Conservation (phyloP, 2,888 invertebrate species). For the Chalcis sispes region DNA sequence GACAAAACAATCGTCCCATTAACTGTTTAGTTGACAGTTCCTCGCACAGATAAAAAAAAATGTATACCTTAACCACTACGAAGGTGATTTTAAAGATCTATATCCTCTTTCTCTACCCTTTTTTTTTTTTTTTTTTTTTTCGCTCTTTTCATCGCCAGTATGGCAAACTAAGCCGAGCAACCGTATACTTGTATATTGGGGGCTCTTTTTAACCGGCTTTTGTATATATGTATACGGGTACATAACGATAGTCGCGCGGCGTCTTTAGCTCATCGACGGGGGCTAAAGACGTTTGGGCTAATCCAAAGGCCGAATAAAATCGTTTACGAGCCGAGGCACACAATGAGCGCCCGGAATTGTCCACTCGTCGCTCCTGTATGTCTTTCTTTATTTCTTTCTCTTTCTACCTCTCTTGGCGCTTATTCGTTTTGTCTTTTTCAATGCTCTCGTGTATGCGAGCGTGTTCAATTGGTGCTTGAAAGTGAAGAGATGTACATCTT, state of each 20-base stretch:
- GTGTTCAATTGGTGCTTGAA: too few relatives aligned
- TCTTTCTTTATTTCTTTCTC: too few relatives aligned
- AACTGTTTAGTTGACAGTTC: conserved; percentile 25
- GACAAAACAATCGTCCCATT: conserved; percentile 16
- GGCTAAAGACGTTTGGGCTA: conserved; percentile 56
- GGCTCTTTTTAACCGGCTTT: conserved; percentile 21
- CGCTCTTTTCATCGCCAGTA: not conserved
- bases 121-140: conserved; percentile 22
- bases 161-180: conserved; percentile 37
- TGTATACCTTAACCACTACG: not conserved
- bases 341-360: conserved; percentile 55
- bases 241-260: conserved; percentile 48
- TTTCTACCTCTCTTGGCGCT: too few relatives aligned
- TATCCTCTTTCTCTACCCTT: not conserved
- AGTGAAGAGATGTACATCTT: too few relatives aligned
- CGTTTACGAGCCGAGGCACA: conserved; percentile 67
- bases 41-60: conserved; percentile 11
- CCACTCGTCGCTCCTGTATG: too few relatives aligned
- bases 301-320: conserved; percentile 69
- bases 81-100: conserved; percentile 31
- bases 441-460: too few relatives aligned
- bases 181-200: too few relatives aligned
- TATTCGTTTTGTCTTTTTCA: too few relatives aligned
- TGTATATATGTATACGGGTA: too few relatives aligned
- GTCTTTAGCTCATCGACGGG: conserved; percentile 50